Evolutionary conservation across 2,888 invertebrate genomes (phyloP), one percentile per base, ranked within the genome.

Genomic region (Stenoptilia bipunctidactyla): DNA sequence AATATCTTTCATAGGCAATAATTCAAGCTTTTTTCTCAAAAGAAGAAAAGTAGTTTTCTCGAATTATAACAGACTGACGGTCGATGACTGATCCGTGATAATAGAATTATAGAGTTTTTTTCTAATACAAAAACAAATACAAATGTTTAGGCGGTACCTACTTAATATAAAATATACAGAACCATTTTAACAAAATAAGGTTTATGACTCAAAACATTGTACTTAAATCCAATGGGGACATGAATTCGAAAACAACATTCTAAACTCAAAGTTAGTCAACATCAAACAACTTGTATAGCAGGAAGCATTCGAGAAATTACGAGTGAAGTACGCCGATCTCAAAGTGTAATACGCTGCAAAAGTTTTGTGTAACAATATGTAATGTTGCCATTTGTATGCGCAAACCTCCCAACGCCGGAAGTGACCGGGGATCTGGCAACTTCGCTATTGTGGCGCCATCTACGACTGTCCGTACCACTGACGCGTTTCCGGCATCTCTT

Each of bases 361-460:
- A 82, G 69, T 82, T 82, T 80, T 66, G 65, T 61, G 61, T 76
- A 74, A 82, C 79, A 82, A 82, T 77, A 63, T 65, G 54, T 83
- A 83, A 83, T 83, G 70, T 66, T 73, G 77, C 79, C 74, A 80
- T 83, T 82, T 77, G 65, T 83, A 83, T 83, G 83, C 83, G 73
- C 50, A 61, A 60, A 65, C 63, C 62, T 67, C 66, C 66, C 64
- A 56, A 47, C 61, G 34, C 13, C 75, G 79, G 80, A 79, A 71
- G 66, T 56, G 45, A 50, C 60, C 59, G 63, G 62, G 66, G 58
- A 59, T 58, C 53, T 57, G 62, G 61, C 63, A 71, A 71, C 64
- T 74, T 72, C 48, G 47, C 76, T 60, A 66, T 80, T 82, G 76
- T 80, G 71, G 71, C 73, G 75, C 73, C 79, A 76, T 77, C 75